Base-by-base conservation (phyloP, 2,113 vertebrate genomes). In the Stomatorhinus ivindoensis region DNA sequence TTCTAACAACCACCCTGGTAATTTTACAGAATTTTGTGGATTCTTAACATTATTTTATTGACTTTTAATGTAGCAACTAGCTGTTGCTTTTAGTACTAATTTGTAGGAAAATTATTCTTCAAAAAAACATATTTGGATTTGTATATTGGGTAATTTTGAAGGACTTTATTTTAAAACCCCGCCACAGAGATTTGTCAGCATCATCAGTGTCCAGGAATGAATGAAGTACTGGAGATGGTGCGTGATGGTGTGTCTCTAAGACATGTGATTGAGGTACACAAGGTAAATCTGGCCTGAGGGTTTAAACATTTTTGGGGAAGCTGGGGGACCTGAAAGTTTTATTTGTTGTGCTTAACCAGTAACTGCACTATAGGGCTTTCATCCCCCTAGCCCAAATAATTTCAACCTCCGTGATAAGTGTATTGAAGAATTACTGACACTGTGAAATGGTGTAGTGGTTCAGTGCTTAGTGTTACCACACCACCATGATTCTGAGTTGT, bases 181-280 rank as follows among this genome's bases (percentile, higher is more conserved):
- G 2, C 31, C n/a, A 51, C 84, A 76, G 65, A 21, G 15, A 6
- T 5, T n/a, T 31, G 51, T 80, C 5, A 53, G 31, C 42, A 50
- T 48, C 61, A 80, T 1, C 50, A 44, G 39, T 69, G 27, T 88
- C 89, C 87, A 58, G 89, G 85, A 11, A 91, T 89, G 90, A 84
- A 51, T 17, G 86, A 91, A 44, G 51, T 91, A 24, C 85, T 91
- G 69, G 69, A 73, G 44, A 84, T 87, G 86, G 88, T 91, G 39
- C 31, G 69, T 11, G 35, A 39, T 50, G 90, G 88, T 19, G 88
- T 91, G 35, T 91, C 88, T 0, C 65, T 91, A 3, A 89, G 83
- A 84, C 90, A 51, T 19, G 86, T 91, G 9, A 65, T 88, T 11
- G 44, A 21, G 24, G 65, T 47, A 19, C 87, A 88, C 31, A 85